Percentiles rank a stretch among this genome's conserved stretches.
These are phyloP conservation scores for Phainopepla nitens DNA, from an alignment of 2,113 vertebrate genomes.

Conservation along the genomic window DNA sequence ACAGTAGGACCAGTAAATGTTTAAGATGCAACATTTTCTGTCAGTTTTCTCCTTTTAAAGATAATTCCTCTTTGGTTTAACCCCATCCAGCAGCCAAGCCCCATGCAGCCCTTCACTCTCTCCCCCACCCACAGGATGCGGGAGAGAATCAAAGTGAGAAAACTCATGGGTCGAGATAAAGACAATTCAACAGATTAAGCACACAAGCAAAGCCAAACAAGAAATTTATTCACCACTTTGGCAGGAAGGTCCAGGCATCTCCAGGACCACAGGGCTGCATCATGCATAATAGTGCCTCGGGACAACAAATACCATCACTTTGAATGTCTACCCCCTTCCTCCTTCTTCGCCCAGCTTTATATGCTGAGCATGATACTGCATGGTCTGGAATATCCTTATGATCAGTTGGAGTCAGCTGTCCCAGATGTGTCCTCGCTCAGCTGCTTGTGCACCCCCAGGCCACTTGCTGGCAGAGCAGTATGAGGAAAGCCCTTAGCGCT, in stretches of 20 bases:
- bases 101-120: neutral
- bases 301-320: rapidly evolving
- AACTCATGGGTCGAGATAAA: neutral
- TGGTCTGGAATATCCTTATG: neutral
- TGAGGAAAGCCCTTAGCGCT: rapidly evolving
- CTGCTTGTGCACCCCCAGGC: neutral
- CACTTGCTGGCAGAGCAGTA: rapidly evolving
- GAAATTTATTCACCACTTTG: neutral
- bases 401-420: neutral
- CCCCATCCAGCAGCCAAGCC: neutral
- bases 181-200: neutral
- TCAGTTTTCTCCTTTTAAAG: neutral
- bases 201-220: neutral
- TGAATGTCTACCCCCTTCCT: neutral
- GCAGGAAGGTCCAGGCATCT: neutral
- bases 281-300: rapidly evolving
- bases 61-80: neutral
- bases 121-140: neutral
- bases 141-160: neutral
- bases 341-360: neutral
- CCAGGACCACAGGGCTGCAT: neutral
- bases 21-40: neutral
- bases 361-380: neutral
- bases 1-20: neutral
- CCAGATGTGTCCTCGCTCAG: neutral